Base-by-base conservation (phyloP, 2,888 invertebrate species). In the Halictus ligatus region DNA sequence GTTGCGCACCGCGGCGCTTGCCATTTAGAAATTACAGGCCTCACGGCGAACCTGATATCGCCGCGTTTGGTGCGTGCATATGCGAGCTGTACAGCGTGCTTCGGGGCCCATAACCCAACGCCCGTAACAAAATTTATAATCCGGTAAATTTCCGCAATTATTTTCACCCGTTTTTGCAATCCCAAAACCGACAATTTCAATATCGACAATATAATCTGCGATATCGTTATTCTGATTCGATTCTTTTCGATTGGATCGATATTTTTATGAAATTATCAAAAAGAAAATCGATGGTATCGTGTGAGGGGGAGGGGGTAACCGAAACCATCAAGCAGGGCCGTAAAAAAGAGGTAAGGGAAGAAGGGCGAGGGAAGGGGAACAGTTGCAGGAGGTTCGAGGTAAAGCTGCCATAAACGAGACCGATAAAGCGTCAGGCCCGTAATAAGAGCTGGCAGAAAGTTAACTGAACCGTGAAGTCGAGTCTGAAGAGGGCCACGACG, bases 381-480 rank as follows among this genome's bases (percentile, higher is more conserved):
- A 81, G 71, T 73, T 64, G 77, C 35, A 67, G 78, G 64, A 86
- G 87, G 82, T 79, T 85, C 83, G 81, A 86, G 81, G 85, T 84
- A 85, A 85, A 84, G 85, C 80, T 75, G 83, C 84, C 75, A 69
- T 69, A 69, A 35, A 74, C 86, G 84, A 87, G 88, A 85, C 87
- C 90, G 85, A 90, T 89, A 89, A 92, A 92, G 89, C 92, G 92
- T 89, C 89, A 88, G 85, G 85, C 86, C 86, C 87, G 90, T 92
- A 92, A 92, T 91, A 92, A 92, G 92, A 92, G 90, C 86, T 90
- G 91, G 92, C 92, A 90, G 92, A 92, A 92, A 93, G 92, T 93
- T 92, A 93, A 92, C 92, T 92, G 93, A 93, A 93, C 91, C 92
- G 87, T 92, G 92, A 93, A 93, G 90, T 84, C 87, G 88, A 87